Evolutionary conservation across 2,888 invertebrate species (phyloP).

Genomic region (Abscondita cerata): DNA sequence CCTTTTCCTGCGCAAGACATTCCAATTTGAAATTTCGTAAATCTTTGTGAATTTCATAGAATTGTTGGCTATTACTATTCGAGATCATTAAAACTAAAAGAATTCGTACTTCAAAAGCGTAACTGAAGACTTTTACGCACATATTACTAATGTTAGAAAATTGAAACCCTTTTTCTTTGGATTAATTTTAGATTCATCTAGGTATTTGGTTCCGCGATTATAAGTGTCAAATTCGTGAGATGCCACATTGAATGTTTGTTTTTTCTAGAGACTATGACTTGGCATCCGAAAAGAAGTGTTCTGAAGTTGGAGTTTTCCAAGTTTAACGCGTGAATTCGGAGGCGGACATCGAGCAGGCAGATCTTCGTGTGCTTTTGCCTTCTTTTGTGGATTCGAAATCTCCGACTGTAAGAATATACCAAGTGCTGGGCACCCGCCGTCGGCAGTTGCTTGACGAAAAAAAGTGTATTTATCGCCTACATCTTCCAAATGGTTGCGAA

Average conservation of each 20-base stretch:
- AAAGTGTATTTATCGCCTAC: slow-evolving; percentile 52
- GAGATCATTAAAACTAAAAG: too few species aligned
- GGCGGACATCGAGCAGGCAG: slow-evolving; percentile 58
- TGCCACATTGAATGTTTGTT: slow-evolving; percentile 19
- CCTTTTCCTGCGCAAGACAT: too few species aligned
- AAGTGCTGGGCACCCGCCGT: slow-evolving; percentile 56
- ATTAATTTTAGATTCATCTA: too few species aligned
- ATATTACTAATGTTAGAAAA: too few species aligned
- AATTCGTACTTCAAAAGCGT: too few species aligned
- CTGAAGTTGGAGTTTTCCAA: slow-evolving; percentile 49
- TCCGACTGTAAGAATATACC: slow-evolving; percentile 52
- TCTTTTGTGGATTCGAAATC: slow-evolving; percentile 41
- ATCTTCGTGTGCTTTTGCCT: slow-evolving; percentile 58
- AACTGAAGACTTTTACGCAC: too few species aligned
- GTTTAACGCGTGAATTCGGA: slow-evolving; percentile 24
- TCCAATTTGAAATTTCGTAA: too few species aligned
- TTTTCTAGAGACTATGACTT: slow-evolving; percentile 50
- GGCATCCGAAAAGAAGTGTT: slow-evolving; percentile 43
- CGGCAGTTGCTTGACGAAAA: slow-evolving; percentile 55
- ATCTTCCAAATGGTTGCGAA: slow-evolving; percentile 66
- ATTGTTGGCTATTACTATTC: too few species aligned
- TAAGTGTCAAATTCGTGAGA: not conserved
- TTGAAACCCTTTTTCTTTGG: too few species aligned
- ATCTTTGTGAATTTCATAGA: too few species aligned
- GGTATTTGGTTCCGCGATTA: too few species aligned